phyloP scores from a whole-genome alignment of 2,113 vertebrate genomes.

The Cepphus grylle region DNA sequence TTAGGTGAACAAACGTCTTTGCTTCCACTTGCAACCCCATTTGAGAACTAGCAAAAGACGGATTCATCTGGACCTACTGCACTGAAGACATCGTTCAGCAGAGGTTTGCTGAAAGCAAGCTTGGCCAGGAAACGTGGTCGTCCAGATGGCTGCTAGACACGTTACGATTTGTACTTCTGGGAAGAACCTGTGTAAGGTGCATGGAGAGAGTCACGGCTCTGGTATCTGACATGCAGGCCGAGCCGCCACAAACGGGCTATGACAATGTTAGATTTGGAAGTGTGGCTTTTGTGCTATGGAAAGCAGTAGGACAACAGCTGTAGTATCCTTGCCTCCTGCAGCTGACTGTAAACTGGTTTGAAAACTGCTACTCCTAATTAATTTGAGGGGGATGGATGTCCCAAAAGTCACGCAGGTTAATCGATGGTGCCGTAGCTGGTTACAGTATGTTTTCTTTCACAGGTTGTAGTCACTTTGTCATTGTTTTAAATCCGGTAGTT shows the following conservation, averaged over 20 bases:
- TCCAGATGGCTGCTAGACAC: not conserved
- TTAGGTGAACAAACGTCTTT: not conserved
- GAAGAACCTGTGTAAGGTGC: not conserved
- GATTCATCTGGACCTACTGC: not conserved
- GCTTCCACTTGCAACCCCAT: not conserved
- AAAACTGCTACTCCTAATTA: not conserved
- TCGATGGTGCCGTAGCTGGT: fast-evolving
- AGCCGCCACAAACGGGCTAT: not conserved
- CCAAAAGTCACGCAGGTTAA: not conserved
- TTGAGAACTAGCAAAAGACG: not conserved
- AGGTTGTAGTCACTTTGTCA: not conserved
- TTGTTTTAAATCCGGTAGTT: not conserved
- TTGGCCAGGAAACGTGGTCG: not conserved
- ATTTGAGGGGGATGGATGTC: too few relatives aligned
- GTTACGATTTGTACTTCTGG: not conserved
- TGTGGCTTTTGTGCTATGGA: not conserved
- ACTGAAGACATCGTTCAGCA: not conserved
- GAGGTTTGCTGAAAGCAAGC: not conserved
- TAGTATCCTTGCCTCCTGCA: not conserved
- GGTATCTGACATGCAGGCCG: not conserved
- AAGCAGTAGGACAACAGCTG: not conserved
- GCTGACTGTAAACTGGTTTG: not conserved
- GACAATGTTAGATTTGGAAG: not conserved
- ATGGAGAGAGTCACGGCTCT: fast-evolving
- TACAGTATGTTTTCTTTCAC: fast-evolving